These are phyloP conservation scores for Margarornis squamiger DNA, from an alignment of 2,797 vertebrate genomes.

Conservation along the genomic window DNA sequence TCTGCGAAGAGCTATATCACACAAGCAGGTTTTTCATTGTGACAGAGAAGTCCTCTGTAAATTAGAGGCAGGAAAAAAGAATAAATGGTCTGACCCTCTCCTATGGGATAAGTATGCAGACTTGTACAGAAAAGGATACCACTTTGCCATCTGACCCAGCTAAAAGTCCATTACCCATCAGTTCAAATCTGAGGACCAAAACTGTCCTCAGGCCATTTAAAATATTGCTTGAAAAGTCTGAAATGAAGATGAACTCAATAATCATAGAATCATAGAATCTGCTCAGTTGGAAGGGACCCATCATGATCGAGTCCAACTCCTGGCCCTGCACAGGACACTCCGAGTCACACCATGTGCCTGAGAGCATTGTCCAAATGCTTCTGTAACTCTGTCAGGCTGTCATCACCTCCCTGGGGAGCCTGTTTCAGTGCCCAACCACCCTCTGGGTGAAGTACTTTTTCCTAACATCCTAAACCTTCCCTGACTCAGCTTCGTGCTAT, in stretches of 20 bases:
- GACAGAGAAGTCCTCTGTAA: neutral
- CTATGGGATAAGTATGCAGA: neutral
- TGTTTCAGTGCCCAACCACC: neutral
- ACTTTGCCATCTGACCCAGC: neutral
- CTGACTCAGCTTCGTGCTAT: fast-evolving
- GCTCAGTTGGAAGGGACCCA: neutral
- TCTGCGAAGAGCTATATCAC: neutral
- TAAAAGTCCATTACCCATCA: neutral
- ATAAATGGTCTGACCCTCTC: neutral
- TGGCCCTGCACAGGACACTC: neutral
- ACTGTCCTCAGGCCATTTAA: neutral
- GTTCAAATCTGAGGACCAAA: neutral
- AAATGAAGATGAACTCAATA: neutral
- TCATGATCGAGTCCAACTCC: neutral
- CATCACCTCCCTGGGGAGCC: neutral
- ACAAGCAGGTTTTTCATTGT: neutral
- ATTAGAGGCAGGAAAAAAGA: neutral
- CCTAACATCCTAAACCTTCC: too few species aligned
- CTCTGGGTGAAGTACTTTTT: too few species aligned
- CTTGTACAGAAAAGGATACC: neutral
- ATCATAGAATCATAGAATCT: neutral
- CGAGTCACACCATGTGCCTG: neutral
- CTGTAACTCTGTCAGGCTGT: neutral
- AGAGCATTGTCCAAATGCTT: neutral
- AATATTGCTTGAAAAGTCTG: neutral